Conservation (phyloP, 2,113 vertebrate species). For the Picathartes gymnocephalus region DNA sequence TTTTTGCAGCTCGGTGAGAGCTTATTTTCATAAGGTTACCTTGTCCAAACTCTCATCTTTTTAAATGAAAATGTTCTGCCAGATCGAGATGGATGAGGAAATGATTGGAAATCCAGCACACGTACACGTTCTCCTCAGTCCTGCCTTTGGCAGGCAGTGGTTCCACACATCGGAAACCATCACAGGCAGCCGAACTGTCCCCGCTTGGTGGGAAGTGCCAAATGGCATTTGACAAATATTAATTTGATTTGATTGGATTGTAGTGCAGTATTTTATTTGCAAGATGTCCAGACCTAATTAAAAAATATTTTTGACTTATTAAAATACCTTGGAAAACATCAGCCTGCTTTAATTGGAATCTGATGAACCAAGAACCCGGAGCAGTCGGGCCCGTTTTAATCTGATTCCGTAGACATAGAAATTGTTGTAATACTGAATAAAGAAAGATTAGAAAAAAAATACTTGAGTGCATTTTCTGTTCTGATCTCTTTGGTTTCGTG, state of each 20-base stretch:
- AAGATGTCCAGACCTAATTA: background rate
- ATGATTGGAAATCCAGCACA: background rate
- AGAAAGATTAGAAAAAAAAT: background rate
- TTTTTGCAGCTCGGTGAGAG: background rate
- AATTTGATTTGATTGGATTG: background rate
- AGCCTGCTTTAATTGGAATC: background rate
- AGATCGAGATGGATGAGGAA: background rate
- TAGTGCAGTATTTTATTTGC: background rate
- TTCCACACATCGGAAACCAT: background rate
- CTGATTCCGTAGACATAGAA: background rate
- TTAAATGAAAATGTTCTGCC: background rate
- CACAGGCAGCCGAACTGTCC: background rate
- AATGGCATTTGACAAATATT: background rate
- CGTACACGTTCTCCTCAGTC: background rate
- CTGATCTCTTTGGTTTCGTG: background rate
- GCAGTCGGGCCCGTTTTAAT: background rate
- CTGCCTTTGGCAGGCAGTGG: background rate
- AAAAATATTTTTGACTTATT: background rate
- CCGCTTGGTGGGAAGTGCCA: background rate
- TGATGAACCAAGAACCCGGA: background rate
- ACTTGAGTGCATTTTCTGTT: background rate
- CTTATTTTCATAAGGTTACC: background rate
- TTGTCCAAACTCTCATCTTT: background rate
- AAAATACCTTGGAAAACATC: background rate
- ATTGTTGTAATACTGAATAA: background rate